These are phyloP conservation scores for Cervus canadensis DNA, from an alignment of 2,113 vertebrate genomes.

Conservation along the genomic window DNA sequence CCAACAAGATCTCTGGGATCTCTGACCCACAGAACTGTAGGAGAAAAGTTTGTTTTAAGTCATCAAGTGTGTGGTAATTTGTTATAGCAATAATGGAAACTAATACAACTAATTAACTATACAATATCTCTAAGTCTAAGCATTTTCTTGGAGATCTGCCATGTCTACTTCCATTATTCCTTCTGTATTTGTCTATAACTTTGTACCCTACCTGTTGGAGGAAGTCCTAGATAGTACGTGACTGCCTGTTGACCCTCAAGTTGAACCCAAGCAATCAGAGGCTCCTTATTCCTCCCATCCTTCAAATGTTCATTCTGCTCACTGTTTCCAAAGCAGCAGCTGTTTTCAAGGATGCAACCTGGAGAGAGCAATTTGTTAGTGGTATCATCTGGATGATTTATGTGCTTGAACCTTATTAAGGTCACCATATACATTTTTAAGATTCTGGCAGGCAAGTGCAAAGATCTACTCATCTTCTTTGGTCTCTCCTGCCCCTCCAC, in stretches of 20 bases:
- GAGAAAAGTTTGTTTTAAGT: neutral
- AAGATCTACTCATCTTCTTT: neutral
- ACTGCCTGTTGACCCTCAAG: neutral
- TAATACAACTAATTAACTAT: neutral
- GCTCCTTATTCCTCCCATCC: neutral
- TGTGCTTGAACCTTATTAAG: neutral
- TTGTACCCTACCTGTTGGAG: neutral
- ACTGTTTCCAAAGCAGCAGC: neutral
- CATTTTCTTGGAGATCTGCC: neutral
- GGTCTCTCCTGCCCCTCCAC: neutral
- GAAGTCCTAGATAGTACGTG: neutral
- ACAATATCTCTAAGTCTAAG: neutral
- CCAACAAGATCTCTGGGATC: neutral
- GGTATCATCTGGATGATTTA: neutral
- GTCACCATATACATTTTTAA: neutral
- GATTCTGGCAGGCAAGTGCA: neutral
- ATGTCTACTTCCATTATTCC: neutral
- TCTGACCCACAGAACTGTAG: neutral
- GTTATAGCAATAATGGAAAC: neutral
- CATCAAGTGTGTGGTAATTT: neutral
- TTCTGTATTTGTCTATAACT: neutral
- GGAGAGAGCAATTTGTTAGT: neutral
- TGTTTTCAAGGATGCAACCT: neutral
- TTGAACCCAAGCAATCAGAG: neutral
- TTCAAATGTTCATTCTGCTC: neutral